phyloP scores from a whole-genome alignment of 1,140 invertebrate species.

The Zaprionus lachaisei region DNA sequence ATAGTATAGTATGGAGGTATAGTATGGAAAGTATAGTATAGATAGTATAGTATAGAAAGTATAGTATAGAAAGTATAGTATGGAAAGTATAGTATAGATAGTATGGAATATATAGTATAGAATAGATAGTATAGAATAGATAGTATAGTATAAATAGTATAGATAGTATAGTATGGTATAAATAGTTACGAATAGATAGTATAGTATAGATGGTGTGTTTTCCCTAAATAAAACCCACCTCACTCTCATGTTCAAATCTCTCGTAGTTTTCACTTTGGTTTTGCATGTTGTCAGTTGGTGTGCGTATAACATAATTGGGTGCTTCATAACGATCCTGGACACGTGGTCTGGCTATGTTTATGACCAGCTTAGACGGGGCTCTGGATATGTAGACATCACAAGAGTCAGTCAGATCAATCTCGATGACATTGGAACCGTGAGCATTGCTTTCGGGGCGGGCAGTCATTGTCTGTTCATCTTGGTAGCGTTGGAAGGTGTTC shows the following conservation, averaged over 20 bases:
- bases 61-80: too few species aligned
- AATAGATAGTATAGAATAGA: too few species aligned
- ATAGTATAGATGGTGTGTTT: too few species aligned
- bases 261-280: neutral
- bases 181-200: too few species aligned
- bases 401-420: constrained; percentile 1
- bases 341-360: neutral
- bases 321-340: neutral
- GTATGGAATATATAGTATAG: too few species aligned
- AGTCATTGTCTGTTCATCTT: neutral
- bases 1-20: too few species aligned
- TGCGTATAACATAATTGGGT: neutral
- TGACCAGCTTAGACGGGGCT: neutral
- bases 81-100: too few species aligned
- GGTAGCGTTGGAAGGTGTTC: neutral
- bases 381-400: constrained; percentile 19
- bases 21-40: too few species aligned
- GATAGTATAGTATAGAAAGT: too few species aligned
- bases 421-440: neutral
- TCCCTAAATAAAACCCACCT: neutral
- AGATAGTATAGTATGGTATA: too few species aligned
- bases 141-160: too few species aligned
- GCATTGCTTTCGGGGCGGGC: too few species aligned
- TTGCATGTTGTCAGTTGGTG: neutral
- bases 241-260: neutral